Base-by-base conservation (phyloP, 2,888 invertebrate species). In the Rambutsinella grinnellia region DNA sequence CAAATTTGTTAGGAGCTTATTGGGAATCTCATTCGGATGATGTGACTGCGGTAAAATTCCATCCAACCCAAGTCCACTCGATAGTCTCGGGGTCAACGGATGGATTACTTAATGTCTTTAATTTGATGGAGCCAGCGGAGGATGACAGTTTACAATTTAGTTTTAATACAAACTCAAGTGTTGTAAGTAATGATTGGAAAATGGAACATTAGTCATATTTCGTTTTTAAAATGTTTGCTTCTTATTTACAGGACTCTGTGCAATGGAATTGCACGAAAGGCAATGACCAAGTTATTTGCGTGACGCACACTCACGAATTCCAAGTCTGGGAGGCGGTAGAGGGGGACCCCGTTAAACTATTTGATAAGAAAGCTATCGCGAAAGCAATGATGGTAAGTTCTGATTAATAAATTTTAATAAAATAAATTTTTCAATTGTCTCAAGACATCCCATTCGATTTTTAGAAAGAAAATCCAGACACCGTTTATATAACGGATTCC, bases 1-100 rank as follows among this genome's bases (percentile, higher is more conserved):
- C 85, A 44, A 86, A 86, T 80, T 88, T 92, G 13, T 87, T 94
- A 1, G 95, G 95, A 0, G 93, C 92, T 0, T 96, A 95, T 85
- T 93, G 92, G 91, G 93, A 95, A 84, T 92, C 93, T 5, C 95
- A 95, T 85, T 90, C 91, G 69, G 93, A 94, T 86, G 94, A 95
- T 86, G 89, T 95, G 17, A 93, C 94, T 6, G 90, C 92, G 87
- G 90, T 91, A 81, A 78, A 89, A 85, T 96, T 95, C 86, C 92
- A 94, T 88, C 89, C 90, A 65, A 86, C 85, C 6, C 90, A 92
- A 85, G 87, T 89, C 2, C 91, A 93, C 85, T 86, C 89, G 6
- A 85, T 97, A 66, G 90, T 92, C 15, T 91, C 94, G 0, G 94
- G 94, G 0, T 92, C 94, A 1, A 90, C 91, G 0, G 96, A 97